Percentiles rank a stretch among this genome's conserved stretches.
Conservation (phyloP, 2,113 vertebrate genomes). For the Phylloscopus trochilus region DNA sequence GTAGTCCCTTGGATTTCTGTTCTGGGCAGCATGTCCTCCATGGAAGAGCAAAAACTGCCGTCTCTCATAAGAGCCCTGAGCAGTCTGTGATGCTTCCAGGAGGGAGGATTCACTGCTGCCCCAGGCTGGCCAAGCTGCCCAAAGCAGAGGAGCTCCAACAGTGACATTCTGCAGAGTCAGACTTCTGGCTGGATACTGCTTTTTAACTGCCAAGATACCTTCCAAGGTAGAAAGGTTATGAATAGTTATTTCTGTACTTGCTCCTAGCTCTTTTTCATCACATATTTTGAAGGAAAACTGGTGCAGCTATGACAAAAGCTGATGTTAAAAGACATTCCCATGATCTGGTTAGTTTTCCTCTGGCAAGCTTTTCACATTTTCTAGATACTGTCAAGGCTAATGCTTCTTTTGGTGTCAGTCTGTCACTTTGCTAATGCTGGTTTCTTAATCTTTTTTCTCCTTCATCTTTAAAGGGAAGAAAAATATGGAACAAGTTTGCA, state of each 20-base stretch:
- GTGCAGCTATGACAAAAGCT: not conserved
- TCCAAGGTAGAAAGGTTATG: not conserved
- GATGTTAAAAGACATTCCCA: not conserved
- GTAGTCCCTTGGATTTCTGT: not conserved
- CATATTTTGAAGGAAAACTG: not conserved
- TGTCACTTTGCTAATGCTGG: not conserved
- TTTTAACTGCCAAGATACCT: not conserved
- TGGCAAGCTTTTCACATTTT: not conserved
- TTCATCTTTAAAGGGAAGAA: not conserved
- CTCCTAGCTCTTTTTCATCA: not conserved
- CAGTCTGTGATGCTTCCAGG: not conserved
- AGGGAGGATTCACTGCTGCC: not conserved
- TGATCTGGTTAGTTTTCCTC: not conserved
- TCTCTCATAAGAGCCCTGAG: not conserved
- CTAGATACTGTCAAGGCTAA: not conserved
- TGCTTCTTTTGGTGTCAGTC: not conserved
- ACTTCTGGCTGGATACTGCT: not conserved
- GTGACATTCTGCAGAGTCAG: not conserved
- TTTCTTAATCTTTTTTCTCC: not conserved
- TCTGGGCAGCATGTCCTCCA: not conserved
- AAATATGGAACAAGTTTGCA: not conserved
- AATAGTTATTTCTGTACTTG: not conserved
- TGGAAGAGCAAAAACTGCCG: not conserved
- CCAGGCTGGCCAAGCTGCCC: not conserved
- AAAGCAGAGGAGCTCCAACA: not conserved